Base-by-base conservation (phyloP, 2,113 vertebrate species). In the Neogobius melanostomus region DNA sequence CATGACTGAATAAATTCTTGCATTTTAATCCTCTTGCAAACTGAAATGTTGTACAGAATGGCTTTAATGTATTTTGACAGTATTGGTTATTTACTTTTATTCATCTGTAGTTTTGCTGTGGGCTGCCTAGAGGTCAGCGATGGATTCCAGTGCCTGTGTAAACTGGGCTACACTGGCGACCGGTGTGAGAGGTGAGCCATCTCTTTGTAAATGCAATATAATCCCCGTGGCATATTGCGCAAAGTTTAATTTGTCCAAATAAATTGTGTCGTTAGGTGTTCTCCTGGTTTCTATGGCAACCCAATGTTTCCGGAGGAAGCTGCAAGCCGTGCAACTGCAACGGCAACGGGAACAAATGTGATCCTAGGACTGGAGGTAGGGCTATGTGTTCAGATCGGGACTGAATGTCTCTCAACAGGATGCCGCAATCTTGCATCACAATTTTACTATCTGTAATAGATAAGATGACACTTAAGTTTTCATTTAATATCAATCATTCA, bases 201-300 rank as follows among this genome's bases (percentile, higher is more conserved):
- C 44, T 43, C 7, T 15, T 8, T 5, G 6, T 53, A 68, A 4
- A 28, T 14, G 43, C 44, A 8, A 69, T 54, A 49, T 54, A 16
- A 10, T 45, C 44, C 52, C 16, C 0, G 4, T 47, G 3, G 21
- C 12, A 44, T 52, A 53, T 61, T 11, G 15, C 12, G 28, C 28
- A 36, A 36, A 36, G 14, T n/a, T 43, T 48, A 48, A 63, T 77
- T 11, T 21, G 7, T 57, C 21, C 4, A 36, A 36, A 36, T 15
- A 67, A 70, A 36, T 48, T 28, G 9, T 57, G 49, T 73, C 17
- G 67, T 4, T 83, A 99, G 97, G n/a, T 99, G 98, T 91, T 95
- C 95, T 74, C 88, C 93, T 1, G 96, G 96, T 71, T 98, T 95
- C 88, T 98, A 95, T 74, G 98, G 98, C 6, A 91, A 96, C 75